Conservation (phyloP, 2,113 vertebrate species). For the Aix galericulata region DNA sequence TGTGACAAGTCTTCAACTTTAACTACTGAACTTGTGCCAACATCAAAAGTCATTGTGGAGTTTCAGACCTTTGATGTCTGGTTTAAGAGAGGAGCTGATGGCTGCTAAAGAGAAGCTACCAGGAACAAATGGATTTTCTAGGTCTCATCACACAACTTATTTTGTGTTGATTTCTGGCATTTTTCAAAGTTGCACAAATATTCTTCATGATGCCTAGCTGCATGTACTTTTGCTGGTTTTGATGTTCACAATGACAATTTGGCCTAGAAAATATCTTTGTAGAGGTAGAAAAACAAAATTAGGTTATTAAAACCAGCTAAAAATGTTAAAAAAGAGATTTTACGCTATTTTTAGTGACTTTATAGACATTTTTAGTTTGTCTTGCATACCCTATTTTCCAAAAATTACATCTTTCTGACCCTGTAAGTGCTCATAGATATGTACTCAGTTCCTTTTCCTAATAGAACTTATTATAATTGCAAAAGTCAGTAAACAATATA, state of each 20-base stretch:
- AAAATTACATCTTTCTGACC: background rate
- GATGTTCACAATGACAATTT: background rate
- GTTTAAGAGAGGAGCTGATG: conserved; percentile 49
- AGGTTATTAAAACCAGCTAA: background rate
- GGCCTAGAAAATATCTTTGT: background rate
- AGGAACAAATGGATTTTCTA: conserved; percentile 64
- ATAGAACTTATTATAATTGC: background rate
- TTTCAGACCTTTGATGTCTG: conserved; percentile 68
- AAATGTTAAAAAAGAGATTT: background rate
- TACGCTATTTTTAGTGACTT: background rate
- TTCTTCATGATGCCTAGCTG: background rate
- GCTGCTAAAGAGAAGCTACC: conserved; percentile 52
- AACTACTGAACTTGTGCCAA: conserved; percentile 28
- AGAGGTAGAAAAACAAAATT: background rate
- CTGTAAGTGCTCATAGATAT: background rate
- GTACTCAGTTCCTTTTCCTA: background rate
- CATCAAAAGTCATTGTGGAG: conserved; percentile 66
- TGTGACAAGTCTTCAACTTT: conserved; percentile 58
- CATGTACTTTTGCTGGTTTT: background rate
- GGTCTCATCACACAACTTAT: conserved; percentile 44
- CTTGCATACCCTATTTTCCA: background rate
- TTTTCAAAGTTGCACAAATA: conserved; percentile 35
- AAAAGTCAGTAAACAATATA: background rate
- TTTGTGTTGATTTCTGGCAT: conserved; percentile 39
- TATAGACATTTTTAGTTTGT: background rate